Evolutionary conservation across 2,888 invertebrate genomes (phyloP).

Genomic region (Pheosia tremula): DNA sequence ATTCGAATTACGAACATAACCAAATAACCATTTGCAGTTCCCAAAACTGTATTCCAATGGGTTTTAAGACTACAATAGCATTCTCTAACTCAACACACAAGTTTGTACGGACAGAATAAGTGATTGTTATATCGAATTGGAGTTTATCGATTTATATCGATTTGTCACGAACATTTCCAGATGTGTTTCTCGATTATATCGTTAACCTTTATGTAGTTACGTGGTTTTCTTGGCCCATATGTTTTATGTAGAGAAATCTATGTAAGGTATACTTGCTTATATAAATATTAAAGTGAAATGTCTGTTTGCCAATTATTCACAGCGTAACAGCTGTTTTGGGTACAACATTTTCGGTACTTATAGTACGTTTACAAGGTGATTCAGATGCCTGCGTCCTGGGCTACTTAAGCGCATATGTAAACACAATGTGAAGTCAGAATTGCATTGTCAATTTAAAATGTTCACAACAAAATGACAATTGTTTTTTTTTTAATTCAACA

Average conservation of each 20-base stretch:
- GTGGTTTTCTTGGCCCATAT: slow-evolving; percentile 3
- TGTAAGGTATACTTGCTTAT: no score
- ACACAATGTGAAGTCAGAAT: no score
- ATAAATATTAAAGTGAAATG: background rate
- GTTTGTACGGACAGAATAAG: slow-evolving; percentile 23
- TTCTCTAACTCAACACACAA: slow-evolving; percentile 19
- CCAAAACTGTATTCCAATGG: slow-evolving; percentile 22
- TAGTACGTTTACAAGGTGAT: no score
- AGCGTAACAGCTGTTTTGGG: no score
- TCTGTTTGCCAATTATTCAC: background rate
- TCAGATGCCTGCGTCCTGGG: no score
- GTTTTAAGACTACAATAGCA: background rate
- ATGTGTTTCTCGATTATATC: slow-evolving; percentile 25
- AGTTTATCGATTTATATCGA: slow-evolving; percentile 45
- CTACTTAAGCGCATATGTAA: no score
- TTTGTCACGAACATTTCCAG: slow-evolving; percentile 50
- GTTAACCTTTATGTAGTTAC: slow-evolving; percentile 6
- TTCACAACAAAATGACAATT: no score
- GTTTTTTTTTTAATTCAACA: no score
- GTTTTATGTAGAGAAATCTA: slow-evolving; percentile 2
- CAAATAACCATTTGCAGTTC: slow-evolving; percentile 41
- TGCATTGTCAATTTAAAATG: no score
- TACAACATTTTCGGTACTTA: no score
- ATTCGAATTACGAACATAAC: slow-evolving; percentile 56
- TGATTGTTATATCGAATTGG: slow-evolving; percentile 53